Conservation (phyloP, 1,140 invertebrate genomes). For the Drosophila trapezifrons region DNA sequence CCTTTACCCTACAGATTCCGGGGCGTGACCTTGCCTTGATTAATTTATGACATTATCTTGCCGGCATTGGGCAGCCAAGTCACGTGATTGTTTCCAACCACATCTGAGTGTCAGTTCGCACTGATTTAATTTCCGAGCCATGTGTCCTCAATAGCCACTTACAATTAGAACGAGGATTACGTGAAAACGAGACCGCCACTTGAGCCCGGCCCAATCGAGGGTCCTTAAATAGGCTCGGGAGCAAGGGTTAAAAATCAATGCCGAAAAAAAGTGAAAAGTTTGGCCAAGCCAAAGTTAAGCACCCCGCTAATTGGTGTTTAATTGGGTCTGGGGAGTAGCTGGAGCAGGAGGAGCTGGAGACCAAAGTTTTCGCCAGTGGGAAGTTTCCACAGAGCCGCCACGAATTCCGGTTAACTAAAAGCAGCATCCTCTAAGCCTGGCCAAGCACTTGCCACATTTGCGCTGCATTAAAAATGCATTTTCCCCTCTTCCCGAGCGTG, state of each 20-base stretch:
- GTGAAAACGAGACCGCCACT: slow-evolving; percentile 34
- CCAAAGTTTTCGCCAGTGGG: slow-evolving; percentile 23
- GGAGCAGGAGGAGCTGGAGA: background rate
- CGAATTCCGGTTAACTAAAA: slow-evolving; percentile 49
- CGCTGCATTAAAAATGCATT: slow-evolving; percentile 80
- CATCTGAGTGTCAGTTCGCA: slow-evolving; percentile 31
- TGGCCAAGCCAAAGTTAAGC: slow-evolving; percentile 26
- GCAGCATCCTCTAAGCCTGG: slow-evolving; percentile 38
- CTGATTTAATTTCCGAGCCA: slow-evolving; percentile 47
- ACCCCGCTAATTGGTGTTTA: slow-evolving; percentile 45
- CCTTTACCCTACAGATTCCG: slow-evolving; percentile 1
- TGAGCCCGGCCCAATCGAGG: background rate
- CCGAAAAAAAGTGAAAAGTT: slow-evolving; percentile 45
- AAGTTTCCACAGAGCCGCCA: slow-evolving; percentile 36
- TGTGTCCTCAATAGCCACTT: slow-evolving; percentile 37
- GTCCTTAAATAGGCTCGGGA: slow-evolving; percentile 30
- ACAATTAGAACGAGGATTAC: slow-evolving; percentile 31
- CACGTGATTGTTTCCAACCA: slow-evolving; percentile 54
- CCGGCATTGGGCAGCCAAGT: slow-evolving; percentile 46
- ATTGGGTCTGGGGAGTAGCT: slow-evolving; percentile 28
- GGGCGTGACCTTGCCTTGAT: slow-evolving; percentile 2
- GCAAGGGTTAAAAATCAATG: slow-evolving; percentile 27
- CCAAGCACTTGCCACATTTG: slow-evolving; percentile 71
- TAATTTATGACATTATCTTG: slow-evolving; percentile 51
- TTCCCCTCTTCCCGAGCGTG: slow-evolving; percentile 47